phyloP scores from a whole-genome alignment of 2,113 vertebrate genomes.

The Setophaga petechia region DNA sequence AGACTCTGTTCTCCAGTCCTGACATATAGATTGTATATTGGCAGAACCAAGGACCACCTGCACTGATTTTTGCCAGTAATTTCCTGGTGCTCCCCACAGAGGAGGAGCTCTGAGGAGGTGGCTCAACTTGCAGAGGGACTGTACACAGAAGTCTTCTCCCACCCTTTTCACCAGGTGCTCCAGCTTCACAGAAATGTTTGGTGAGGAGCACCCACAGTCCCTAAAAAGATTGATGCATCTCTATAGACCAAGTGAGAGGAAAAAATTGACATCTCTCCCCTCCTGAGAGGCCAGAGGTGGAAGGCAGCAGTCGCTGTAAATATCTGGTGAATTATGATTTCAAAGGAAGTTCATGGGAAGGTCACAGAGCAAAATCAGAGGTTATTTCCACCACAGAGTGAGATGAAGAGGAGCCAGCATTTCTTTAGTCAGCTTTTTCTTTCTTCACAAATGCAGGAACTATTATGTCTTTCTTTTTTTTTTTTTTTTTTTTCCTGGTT shows the following conservation, averaged over 20 bases:
- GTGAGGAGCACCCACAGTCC: background rate
- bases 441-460: background rate
- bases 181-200: background rate
- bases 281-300: background rate
- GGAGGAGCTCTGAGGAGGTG: background rate
- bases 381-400: background rate
- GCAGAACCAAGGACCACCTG: background rate
- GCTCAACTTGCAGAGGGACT: background rate
- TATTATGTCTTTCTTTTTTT: background rate
- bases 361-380: background rate
- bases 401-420: background rate
- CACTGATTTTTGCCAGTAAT: background rate
- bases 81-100: fast-evolving
- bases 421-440: background rate
- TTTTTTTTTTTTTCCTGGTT: background rate
- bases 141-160: background rate
- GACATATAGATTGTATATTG: too few species aligned
- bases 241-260: background rate
- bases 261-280: background rate
- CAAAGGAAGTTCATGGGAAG: background rate
- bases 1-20: background rate
- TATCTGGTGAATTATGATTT: background rate
- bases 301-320: background rate
- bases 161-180: background rate
- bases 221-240: background rate